Percentiles rank a stretch among this genome's conserved stretches.
Conservation (phyloP, 2,113 vertebrate species). For the Sturnira hondurensis region DNA sequence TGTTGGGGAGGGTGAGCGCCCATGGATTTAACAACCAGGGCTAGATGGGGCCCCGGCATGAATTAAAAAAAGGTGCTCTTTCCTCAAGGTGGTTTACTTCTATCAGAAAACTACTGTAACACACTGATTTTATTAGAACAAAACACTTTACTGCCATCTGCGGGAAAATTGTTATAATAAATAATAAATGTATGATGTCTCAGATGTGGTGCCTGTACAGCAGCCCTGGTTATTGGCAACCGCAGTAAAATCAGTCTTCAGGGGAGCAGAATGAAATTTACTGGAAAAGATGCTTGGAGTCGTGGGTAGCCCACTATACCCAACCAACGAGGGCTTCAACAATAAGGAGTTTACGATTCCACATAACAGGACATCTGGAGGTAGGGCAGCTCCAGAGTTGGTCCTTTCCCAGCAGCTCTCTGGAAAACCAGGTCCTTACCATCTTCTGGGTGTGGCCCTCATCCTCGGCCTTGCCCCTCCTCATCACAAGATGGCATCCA, state of each 20-base stretch:
- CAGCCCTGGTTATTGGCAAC: neutral
- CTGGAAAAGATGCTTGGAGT: neutral
- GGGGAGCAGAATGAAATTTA: neutral
- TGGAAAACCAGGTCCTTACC: neutral
- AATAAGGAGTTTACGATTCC: neutral
- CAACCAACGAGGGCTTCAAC: neutral
- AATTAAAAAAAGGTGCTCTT: constrained; percentile 39
- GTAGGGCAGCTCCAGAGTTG: neutral
- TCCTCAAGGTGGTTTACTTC: constrained; percentile 25
- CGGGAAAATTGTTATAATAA: constrained; percentile 56
- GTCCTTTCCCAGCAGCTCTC: neutral
- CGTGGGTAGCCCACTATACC: neutral
- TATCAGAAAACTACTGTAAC: constrained; percentile 34
- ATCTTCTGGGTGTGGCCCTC: neutral
- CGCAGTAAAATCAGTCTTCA: neutral
- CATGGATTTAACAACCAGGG: neutral
- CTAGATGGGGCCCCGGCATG: neutral
- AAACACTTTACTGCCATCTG: constrained; percentile 57
- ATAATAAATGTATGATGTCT: constrained; percentile 7
- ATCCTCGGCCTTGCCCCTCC: neutral
- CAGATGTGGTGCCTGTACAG: neutral
- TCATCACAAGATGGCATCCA: neutral
- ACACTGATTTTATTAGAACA: constrained; percentile 58
- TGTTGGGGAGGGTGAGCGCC: neutral
- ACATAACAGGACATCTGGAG: neutral